Conservation (phyloP, 2,113 vertebrate genomes). For the Petrocephalus microphthalmus region DNA sequence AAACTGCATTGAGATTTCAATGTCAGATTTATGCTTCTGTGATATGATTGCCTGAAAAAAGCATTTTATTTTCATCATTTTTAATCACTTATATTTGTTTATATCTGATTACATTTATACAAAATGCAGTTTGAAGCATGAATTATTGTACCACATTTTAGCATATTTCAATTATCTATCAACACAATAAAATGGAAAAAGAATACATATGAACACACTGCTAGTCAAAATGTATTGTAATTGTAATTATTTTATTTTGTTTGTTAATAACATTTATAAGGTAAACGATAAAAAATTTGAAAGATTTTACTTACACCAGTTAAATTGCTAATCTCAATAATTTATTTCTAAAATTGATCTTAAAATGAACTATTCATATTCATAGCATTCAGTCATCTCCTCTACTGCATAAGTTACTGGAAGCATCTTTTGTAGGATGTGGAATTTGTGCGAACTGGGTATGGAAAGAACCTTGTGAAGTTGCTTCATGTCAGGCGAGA, state of each 20-base stretch:
- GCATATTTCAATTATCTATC: not conserved
- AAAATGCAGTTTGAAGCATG: not conserved
- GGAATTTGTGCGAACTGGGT: constrained; percentile 82
- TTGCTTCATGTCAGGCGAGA: constrained; percentile 71
- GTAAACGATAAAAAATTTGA: not conserved
- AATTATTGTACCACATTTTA: not conserved
- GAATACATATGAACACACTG: not conserved
- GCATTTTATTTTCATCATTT: not conserved
- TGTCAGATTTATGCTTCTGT: not conserved
- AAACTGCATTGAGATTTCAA: not conserved
- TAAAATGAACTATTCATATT: not conserved
- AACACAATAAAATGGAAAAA: not conserved
- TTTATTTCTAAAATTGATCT: not conserved
- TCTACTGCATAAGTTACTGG: not conserved
- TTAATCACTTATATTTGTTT: not conserved
- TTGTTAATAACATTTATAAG: not conserved
- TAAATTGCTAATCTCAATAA: not conserved
- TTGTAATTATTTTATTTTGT: not conserved
- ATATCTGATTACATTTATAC: not conserved
- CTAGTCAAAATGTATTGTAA: not conserved
- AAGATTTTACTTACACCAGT: not conserved
- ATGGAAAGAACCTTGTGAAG: constrained; percentile 85
- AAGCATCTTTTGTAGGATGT: constrained; percentile 60
- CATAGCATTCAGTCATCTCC: not conserved
- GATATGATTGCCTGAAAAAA: not conserved